These are phyloP conservation scores for Ptyas mucosa DNA, from an alignment of 2,113 vertebrate genomes.

Conservation along the genomic window DNA sequence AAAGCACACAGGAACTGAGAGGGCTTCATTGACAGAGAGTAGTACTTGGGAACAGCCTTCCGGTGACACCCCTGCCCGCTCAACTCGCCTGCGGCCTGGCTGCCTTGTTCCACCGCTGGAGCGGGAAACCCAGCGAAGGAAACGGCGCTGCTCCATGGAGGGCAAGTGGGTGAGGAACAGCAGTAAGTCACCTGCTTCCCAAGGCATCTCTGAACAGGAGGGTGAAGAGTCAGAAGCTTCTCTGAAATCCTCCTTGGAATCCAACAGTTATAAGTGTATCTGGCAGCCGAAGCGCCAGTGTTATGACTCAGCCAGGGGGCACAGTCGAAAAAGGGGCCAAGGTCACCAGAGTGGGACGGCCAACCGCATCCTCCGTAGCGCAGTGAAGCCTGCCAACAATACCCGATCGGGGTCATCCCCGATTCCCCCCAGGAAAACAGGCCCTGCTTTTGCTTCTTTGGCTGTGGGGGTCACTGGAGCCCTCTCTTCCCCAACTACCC, in stretches of 20 bases:
- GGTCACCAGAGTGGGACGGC: slow-evolving; percentile 68
- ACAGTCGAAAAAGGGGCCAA: slow-evolving; percentile 50
- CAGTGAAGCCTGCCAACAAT: slow-evolving; percentile 74
- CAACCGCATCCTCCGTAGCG: slow-evolving; percentile 82
- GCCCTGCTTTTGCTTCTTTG: neutral
- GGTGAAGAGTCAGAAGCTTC: slow-evolving; percentile 56
- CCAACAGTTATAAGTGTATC: slow-evolving; percentile 57
- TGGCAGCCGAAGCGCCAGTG: slow-evolving; percentile 59
- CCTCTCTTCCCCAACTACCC: slow-evolving; percentile 74
- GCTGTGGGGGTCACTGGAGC: slow-evolving; percentile 61
- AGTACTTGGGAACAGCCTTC: slow-evolving; percentile 59
- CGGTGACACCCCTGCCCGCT: slow-evolving; percentile 66
- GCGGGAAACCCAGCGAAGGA: slow-evolving; percentile 71
- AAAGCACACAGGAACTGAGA: slow-evolving; percentile 41
- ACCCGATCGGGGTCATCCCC: slow-evolving; percentile 63
- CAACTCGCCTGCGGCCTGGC: slow-evolving; percentile 82
- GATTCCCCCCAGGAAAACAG: neutral
- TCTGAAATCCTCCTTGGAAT: slow-evolving; percentile 38
- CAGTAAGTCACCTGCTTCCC: slow-evolving; percentile 36
- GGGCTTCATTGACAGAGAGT: slow-evolving; percentile 65
- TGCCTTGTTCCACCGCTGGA: slow-evolving; percentile 80
- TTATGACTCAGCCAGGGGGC: neutral
- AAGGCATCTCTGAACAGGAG: slow-evolving; percentile 51
- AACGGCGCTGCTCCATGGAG: slow-evolving; percentile 53
- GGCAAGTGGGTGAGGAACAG: neutral